Conservation (phyloP, 2,888 invertebrate species). For the Formica aserva region DNA sequence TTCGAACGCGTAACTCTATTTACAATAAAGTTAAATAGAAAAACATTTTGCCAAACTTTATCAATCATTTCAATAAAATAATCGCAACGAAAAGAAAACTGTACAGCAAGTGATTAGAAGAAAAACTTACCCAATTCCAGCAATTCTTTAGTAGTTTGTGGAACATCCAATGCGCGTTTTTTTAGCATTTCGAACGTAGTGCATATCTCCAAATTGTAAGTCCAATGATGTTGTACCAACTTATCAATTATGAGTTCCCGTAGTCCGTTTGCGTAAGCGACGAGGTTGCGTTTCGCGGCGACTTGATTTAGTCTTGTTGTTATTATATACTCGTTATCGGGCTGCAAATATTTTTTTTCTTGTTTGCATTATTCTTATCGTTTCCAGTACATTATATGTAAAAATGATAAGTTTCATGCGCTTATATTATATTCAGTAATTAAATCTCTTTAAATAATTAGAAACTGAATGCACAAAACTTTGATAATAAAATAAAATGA, state of each 20-base stretch:
- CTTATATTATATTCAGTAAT: too few species aligned
- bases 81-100: background rate
- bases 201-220: constrained; percentile 90
- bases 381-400: background rate
- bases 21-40: too few species aligned
- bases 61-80: background rate
- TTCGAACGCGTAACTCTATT: too few species aligned
- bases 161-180: constrained; percentile 90
- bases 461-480: too few species aligned
- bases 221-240: constrained; percentile 89
- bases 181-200: constrained; percentile 91
- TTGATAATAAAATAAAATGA: too few species aligned
- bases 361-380: background rate
- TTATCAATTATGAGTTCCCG: constrained; percentile 88
- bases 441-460: too few species aligned
- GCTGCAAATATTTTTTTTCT: constrained; percentile 72
- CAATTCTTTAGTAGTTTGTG: constrained; percentile 93
- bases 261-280: constrained; percentile 87
- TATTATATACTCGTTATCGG: constrained; percentile 90
- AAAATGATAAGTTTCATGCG: too few species aligned
- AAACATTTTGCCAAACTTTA: background rate
- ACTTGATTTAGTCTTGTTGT: constrained; percentile 89
- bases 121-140: constrained; percentile 87
- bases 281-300: constrained; percentile 89
- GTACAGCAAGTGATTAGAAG: background rate